Evolutionary conservation across 2,888 invertebrate species (phyloP), one percentile per base, ranked within the genome.

Genomic region (Aphelenchoides bicaudatus): DNA sequence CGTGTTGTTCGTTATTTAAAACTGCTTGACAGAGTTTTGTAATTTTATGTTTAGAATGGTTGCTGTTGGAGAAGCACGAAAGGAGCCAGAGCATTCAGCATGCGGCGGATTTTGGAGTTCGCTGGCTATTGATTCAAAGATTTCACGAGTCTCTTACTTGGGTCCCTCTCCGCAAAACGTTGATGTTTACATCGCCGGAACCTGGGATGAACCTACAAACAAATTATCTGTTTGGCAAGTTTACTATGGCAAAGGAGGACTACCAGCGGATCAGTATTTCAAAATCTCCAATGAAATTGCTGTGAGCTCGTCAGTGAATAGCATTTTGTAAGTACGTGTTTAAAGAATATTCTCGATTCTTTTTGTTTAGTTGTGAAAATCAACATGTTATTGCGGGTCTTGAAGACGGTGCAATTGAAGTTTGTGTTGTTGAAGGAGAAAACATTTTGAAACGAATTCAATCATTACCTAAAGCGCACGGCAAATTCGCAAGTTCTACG

Each of bases 401-500:
- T 21, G 53, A 53, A 16, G 49, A 53, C 47, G 53, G 53, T 2
- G 46, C 16, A 5, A 46, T 53, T 25, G 52, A 21, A 6, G 49
- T 27, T 13, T 49, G 21, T 27, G 13, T n/a, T 13, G 29, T 49
- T 13, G 27, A 23, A 39, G 16, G 16, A 25, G 25, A 8, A 23
- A 47, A 6, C 25, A 8, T 5, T 8, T 29, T 47, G 25, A 6
- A 47, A 3, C 16, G 16, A 48, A 23, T 53, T 23, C 10, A 56
- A 34, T 16, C 27, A 16, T 64, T 28, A 19, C 2, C 28, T 16
- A 39, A 19, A 10, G 27, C 56, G 34, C 61, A 37, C 50, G 48
- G 49, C 31, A 27, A 47, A 23, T 47, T 46, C 16, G 47, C n/a
- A n/a, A n/a, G 64, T 27, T 61, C 62, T 8, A 62, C 49, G 23